A percentile compares a stretch with the other conserved stretches of the same genome.
Evolutionary conservation across 2,113 vertebrate genomes (phyloP).

Genomic region (Tenebrosternarchus preto): DNA sequence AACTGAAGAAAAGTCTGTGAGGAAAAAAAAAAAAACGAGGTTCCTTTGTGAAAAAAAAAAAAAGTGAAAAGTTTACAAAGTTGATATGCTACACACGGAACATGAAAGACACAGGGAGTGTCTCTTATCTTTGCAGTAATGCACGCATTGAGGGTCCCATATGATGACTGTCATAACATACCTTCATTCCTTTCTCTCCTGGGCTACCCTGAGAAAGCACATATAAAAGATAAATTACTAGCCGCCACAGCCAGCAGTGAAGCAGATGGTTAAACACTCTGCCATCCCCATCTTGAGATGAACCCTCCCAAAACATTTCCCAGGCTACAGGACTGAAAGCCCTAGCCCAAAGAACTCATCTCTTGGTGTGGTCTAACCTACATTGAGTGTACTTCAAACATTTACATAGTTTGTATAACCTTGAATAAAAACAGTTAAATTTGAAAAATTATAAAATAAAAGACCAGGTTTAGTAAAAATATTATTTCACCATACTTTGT

Average conservation of each 20-base stretch:
- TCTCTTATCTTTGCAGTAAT: constrained; percentile 18
- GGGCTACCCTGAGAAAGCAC: constrained; percentile 76
- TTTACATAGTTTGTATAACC: constrained; percentile 9
- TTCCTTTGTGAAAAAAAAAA: neutral
- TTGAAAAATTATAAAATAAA: neutral
- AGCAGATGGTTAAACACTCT: constrained; percentile 12
- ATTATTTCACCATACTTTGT: constrained; percentile 73
- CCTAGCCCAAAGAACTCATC: neutral
- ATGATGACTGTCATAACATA: constrained; percentile 55
- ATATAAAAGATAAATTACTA: constrained; percentile 35
- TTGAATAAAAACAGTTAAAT: neutral
- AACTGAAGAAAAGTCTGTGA: neutral
- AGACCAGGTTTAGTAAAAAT: neutral
- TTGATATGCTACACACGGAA: neutral
- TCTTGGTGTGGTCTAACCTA: neutral
- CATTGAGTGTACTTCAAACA: constrained; percentile 6
- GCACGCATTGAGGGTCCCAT: neutral
- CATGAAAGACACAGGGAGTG: neutral
- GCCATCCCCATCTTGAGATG: constrained; percentile 3
- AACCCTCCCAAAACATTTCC: neutral
- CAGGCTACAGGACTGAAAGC: neutral
- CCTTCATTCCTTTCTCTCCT: constrained; percentile 84
- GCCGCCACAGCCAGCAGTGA: neutral
- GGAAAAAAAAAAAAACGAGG: neutral
- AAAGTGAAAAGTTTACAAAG: neutral